Conservation (phyloP, 2,888 invertebrate species). For the Eupithecia abbreviata region DNA sequence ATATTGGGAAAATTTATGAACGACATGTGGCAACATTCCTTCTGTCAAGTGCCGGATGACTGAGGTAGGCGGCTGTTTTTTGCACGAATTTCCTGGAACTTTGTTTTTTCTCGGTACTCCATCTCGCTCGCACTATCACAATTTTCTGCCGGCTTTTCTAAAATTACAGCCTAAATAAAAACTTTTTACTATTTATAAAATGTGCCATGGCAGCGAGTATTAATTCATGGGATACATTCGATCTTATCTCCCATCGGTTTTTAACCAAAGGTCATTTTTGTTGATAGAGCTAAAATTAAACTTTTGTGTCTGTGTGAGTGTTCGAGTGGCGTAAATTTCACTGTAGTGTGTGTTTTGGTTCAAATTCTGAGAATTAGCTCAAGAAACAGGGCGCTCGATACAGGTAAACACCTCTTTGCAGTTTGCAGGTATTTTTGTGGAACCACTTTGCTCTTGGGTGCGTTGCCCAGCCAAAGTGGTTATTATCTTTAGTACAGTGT, state of each 20-base stretch:
- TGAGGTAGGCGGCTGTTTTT: slow-evolving; percentile 46
- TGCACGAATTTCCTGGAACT: slow-evolving; percentile 57
- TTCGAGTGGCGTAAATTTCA: slow-evolving; percentile 39
- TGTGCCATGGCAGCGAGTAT: not conserved
- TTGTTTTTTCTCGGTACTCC: slow-evolving; percentile 46
- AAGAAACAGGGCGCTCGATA: slow-evolving; percentile 59
- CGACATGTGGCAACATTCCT: slow-evolving; percentile 42
- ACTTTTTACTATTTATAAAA: not conserved
- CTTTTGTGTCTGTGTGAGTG: slow-evolving; percentile 56
- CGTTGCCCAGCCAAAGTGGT: slow-evolving; percentile 19
- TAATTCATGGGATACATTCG: not conserved
- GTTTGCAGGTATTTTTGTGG: slow-evolving; percentile 35
- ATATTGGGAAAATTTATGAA: slow-evolving; percentile 4
- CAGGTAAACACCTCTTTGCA: slow-evolving; percentile 55
- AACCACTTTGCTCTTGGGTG: slow-evolving; percentile 24
- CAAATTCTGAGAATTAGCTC: slow-evolving; percentile 74
- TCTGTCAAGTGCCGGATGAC: slow-evolving; percentile 45
- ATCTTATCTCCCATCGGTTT: not conserved
- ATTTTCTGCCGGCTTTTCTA: slow-evolving; percentile 37
- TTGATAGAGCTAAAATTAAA: slow-evolving; percentile 73
- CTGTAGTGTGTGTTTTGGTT: slow-evolving; percentile 64
- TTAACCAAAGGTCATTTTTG: slow-evolving; percentile 55
- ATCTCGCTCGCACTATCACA: slow-evolving; percentile 45
- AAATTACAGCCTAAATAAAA: not conserved
- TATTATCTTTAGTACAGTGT: slow-evolving; percentile 24